These are phyloP conservation scores for Morone chrysops DNA, from an alignment of 2,113 vertebrate genomes.

Conservation along the genomic window DNA sequence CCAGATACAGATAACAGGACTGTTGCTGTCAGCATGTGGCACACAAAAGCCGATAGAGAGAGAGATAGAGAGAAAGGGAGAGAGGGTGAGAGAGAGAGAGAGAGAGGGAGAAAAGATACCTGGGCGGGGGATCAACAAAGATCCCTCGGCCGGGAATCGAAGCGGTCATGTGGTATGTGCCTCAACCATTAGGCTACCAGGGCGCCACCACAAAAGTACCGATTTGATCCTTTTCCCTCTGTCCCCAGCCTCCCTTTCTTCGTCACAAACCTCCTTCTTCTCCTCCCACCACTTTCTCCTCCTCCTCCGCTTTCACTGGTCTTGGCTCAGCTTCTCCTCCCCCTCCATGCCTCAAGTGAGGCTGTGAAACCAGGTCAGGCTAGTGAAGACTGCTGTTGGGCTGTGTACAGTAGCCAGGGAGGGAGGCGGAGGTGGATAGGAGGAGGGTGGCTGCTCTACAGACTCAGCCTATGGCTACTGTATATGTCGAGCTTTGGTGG, in stretches of 20 bases:
- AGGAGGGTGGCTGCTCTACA: slow-evolving; percentile 7
- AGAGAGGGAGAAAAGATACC: too few species aligned
- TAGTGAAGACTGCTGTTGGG: slow-evolving; percentile 35
- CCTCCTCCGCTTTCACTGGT: slow-evolving; percentile 36
- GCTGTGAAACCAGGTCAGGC: slow-evolving; percentile 75
- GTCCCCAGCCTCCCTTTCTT: slow-evolving; percentile 21
- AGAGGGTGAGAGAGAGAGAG: neutral
- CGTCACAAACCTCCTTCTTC: slow-evolving; percentile 19
- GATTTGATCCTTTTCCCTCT: slow-evolving; percentile 27
- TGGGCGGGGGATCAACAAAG: neutral
- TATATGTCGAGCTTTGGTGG: slow-evolving; percentile 8
- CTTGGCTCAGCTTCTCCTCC: slow-evolving; percentile 42
- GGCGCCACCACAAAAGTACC: neutral
- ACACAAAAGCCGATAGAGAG: neutral
- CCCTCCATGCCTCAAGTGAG: slow-evolving; percentile 44
- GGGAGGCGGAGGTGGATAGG: slow-evolving; percentile 9
- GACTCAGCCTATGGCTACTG: slow-evolving; percentile 17
- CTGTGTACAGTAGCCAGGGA: slow-evolving; percentile 50
- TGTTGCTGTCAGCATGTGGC: neutral
- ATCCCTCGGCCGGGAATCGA: neutral
- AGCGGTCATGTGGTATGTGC: neutral
- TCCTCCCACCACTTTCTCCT: neutral
- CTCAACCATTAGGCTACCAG: neutral
- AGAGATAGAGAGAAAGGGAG: neutral
- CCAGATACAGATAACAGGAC: neutral